phyloP scores from a whole-genome alignment of 2,797 vertebrate genomes.

The Telmatherina bonti region DNA sequence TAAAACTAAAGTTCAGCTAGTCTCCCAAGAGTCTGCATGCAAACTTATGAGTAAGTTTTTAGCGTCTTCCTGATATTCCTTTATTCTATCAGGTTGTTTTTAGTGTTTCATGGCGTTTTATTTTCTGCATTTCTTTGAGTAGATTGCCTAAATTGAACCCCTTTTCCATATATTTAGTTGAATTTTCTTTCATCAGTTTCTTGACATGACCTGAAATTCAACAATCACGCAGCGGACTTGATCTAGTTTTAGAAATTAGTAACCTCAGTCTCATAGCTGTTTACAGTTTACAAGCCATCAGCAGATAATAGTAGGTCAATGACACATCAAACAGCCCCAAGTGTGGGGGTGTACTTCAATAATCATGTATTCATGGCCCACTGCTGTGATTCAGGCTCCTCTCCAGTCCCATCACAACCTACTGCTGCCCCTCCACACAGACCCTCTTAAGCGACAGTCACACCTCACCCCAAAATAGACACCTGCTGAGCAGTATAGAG shows the following conservation, averaged over 20 bases:
- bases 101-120: neutral
- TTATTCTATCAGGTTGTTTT: neutral
- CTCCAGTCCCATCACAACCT: conserved; percentile 19
- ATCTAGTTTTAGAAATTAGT: neutral
- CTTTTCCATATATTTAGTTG: neutral
- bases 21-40: neutral
- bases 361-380: conserved; percentile 44
- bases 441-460: conserved; percentile 22
- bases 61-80: neutral
- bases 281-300: neutral
- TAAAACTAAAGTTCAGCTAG: neutral
- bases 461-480: conserved; percentile 69
- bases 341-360: conserved; percentile 34
- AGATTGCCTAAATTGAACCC: neutral
- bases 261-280: neutral
- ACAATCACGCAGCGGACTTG: neutral
- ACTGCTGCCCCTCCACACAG: conserved; percentile 13
- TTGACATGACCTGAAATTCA: neutral
- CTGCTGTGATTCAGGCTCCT: conserved; percentile 51
- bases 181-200: neutral
- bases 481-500: conserved; percentile 54
- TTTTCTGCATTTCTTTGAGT: neutral
- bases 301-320: conserved; percentile 20
- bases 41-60: neutral
- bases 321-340: conserved; percentile 29